phyloP scores from a whole-genome alignment of 2,888 invertebrate genomes.

The Cosmorhoe ocellata region DNA sequence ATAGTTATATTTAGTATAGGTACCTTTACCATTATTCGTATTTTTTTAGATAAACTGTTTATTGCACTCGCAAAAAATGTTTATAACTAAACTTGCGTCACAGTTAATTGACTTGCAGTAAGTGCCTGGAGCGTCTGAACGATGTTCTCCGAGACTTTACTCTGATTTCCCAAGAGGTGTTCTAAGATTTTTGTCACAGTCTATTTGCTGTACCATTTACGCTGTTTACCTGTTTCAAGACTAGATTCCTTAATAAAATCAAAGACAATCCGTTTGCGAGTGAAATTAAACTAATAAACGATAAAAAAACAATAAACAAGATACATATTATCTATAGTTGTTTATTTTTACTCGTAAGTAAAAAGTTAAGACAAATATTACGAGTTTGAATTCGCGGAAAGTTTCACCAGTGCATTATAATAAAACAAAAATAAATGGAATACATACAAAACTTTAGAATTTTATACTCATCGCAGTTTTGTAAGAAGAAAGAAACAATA shows the following conservation, averaged over 20 bases:
- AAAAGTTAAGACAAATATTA: no score
- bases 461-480: background rate
- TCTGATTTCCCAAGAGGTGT: slow-evolving; percentile 59
- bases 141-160: slow-evolving; percentile 37
- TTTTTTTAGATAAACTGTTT: no score
- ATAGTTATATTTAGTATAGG: no score
- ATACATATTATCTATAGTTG: no score
- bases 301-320: no score
- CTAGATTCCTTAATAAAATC: slow-evolving; percentile 11
- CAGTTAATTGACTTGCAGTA: slow-evolving; percentile 36
- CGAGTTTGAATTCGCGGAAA: no score
- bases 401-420: no score
- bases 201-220: slow-evolving; percentile 43
- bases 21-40: no score
- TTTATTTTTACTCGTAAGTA: no score
- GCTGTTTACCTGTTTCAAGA: slow-evolving; percentile 26
- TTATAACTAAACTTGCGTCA: slow-evolving; percentile 2
- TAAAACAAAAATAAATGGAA: no score
- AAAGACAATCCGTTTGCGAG: background rate
- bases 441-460: no score
- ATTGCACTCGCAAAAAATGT: no score
- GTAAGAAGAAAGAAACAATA: background rate
- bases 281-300: background rate
- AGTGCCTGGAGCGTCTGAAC: slow-evolving; percentile 17
- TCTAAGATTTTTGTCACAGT: slow-evolving; percentile 55